These are phyloP conservation scores for Onthophagus taurus DNA, from an alignment of 1,140 invertebrate genomes.

Conservation along the genomic window DNA sequence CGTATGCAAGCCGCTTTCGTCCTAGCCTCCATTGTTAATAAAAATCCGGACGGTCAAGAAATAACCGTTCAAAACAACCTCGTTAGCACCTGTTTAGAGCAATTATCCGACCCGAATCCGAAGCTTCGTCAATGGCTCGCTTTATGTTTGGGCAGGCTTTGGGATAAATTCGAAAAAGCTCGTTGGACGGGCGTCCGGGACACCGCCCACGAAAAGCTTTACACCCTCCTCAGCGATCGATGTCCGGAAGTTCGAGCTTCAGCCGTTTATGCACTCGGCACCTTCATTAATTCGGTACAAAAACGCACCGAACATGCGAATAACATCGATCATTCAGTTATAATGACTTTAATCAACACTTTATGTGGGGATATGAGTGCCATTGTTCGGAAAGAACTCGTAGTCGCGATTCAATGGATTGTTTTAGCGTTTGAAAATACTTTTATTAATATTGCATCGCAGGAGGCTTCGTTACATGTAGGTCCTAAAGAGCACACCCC, in stretches of 20 bases:
- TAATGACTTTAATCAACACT: conserved; percentile 70
- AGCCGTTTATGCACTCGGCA: conserved; percentile 85
- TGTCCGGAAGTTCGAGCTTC: conserved; percentile 85
- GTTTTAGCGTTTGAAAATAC: conserved; percentile 83
- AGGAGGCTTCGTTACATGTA: conserved; percentile 50
- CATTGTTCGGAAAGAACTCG: conserved; percentile 76
- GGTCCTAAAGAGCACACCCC: conserved; percentile 17
- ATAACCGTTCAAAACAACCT: conserved; percentile 77
- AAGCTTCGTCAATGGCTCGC: conserved; percentile 84
- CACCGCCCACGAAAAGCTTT: conserved; percentile 90
- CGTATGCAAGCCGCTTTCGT: conserved; percentile 88
- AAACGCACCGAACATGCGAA: conserved; percentile 84
- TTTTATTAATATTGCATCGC: conserved; percentile 70
- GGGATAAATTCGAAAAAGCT: conserved; percentile 88
- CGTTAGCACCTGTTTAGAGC: conserved; percentile 82
- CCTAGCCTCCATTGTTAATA: conserved; percentile 83
- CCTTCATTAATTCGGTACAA: conserved; percentile 74
- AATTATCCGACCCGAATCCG: conserved; percentile 50
- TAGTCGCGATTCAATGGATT: conserved; percentile 79
- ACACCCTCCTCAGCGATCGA: conserved; percentile 64
- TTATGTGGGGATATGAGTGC: conserved; percentile 76
- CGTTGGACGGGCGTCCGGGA: conserved; percentile 94
- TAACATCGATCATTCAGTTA: conserved; percentile 85
- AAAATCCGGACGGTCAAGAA: conserved; percentile 78
- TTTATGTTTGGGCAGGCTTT: conserved; percentile 85